Percentiles rank a stretch among this genome's conserved stretches.
Conservation (phyloP, 2,888 invertebrate species). For the Entomobrya proxima region DNA sequence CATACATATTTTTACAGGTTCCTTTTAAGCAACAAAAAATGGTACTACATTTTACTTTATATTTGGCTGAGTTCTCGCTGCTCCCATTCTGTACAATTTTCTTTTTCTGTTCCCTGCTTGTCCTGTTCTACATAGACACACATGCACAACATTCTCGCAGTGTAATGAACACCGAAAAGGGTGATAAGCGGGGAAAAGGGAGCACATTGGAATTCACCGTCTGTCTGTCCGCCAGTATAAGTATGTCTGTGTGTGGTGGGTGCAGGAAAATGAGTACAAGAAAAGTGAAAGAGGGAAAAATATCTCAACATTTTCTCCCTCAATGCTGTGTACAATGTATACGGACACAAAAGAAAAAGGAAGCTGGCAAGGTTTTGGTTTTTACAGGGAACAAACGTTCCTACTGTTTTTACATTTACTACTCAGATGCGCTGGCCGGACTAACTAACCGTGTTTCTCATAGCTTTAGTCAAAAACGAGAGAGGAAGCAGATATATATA, state of each 20-base stretch:
- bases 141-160: not conserved
- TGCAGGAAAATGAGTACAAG: not conserved
- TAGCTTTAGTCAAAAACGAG: not conserved
- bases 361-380: not conserved
- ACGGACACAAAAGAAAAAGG: not conserved
- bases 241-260: not conserved
- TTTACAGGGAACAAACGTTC: not conserved
- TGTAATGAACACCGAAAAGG: constrained; percentile 42
- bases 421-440: not conserved
- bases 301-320: not conserved
- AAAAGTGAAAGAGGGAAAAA: not conserved
- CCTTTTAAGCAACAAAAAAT: not conserved
- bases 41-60: not conserved
- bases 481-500: not conserved
- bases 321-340: not conserved
- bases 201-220: constrained; percentile 52
- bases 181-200: not conserved
- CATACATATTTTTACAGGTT: not conserved
- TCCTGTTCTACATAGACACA: not conserved
- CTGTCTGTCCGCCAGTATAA: not conserved
- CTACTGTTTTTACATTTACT: not conserved
- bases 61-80: not conserved
- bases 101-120: not conserved
- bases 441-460: constrained; percentile 18
- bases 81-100: constrained; percentile 3